Percentiles rank a stretch among this genome's conserved stretches.
Conservation (phyloP, 2,888 invertebrate species). For the Caenorhabditis uteleia region DNA sequence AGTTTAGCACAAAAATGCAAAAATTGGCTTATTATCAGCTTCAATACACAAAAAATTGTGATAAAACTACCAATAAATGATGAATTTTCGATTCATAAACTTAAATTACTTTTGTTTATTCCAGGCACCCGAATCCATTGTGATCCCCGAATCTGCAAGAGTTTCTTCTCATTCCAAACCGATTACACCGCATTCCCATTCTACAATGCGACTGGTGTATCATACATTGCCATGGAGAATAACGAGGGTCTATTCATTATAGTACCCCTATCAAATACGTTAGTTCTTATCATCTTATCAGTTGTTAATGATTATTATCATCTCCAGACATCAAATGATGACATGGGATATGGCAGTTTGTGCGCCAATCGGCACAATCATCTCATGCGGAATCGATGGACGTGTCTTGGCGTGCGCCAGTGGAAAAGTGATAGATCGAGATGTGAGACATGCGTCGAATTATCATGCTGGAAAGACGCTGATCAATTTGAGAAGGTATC, state of each 20-base stretch:
- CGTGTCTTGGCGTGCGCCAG: slow-evolving; percentile 15
- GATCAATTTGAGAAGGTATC: slow-evolving; percentile 11
- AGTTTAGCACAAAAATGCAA: too few relatives aligned
- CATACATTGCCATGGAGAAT: slow-evolving; percentile 22
- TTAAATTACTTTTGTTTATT: too few relatives aligned
- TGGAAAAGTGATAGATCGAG: slow-evolving; percentile 16
- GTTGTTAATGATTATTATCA: neutral
- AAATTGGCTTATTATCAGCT: too few relatives aligned
- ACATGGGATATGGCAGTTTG: slow-evolving; percentile 30
- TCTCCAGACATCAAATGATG: slow-evolving; percentile 38
- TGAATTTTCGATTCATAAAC: too few relatives aligned
- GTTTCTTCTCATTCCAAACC: slow-evolving; percentile 39
- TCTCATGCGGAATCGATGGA: slow-evolving; percentile 44
- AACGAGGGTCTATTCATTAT: slow-evolving; percentile 17
- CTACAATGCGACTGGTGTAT: slow-evolving; percentile 15
- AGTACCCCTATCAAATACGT: slow-evolving; percentile 35
- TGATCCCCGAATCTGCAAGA: slow-evolving; percentile 17
- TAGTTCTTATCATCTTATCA: neutral
- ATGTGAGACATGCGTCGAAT: too few relatives aligned
- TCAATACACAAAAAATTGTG: too few relatives aligned
- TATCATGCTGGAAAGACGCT: too few relatives aligned
- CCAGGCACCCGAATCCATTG: slow-evolving; percentile 30
- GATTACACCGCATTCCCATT: slow-evolving; percentile 22
- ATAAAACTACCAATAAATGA: too few relatives aligned
- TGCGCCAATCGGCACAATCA: slow-evolving; percentile 22